Base-by-base conservation (phyloP, 2,797 vertebrate species). In the Manis javanica region DNA sequence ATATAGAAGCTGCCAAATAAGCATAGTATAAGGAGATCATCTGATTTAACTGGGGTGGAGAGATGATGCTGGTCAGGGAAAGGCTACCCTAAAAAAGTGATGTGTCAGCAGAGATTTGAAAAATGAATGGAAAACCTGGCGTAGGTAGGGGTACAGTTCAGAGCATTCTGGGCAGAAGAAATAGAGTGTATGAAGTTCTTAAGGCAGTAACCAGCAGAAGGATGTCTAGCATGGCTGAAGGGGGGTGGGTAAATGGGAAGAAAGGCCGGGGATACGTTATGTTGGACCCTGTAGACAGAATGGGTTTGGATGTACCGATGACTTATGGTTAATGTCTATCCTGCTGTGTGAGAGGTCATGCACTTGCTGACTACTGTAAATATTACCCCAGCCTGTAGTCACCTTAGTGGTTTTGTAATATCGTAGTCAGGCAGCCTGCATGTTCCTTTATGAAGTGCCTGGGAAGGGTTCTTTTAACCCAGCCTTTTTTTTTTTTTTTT, bases 401-500 rank as follows among this genome's bases (percentile, higher is more conserved):
- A 11, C 5, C 1, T 19, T 63, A 37, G 21, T 57, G 29, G 16
- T 7, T 87, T 75, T 61, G 5, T 42, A 26, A 19, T 29, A 39
- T 0, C 7, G 23, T 29, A 61, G 29, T 26, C 26, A 3, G 31
- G 19, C 7, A 49, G 53, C 31, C 71, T 63, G 71, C 37, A 37
- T 34, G 37, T 24, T 78, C 61, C 81, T 71, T 21, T 49, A 6
- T 39, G 49, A n/a, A 55, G 55, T 92, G 19, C 6, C 7, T 26
- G 55, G 68, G 19, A 13, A 57, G n/a, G 3, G 1, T 75, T 82
- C 77, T 85, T 93, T 75, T 61, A 59, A 63, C 16, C 26, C 9
- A 29, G 19, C 4, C 39, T 94, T 90, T 82, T 78, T 85, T 93
- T 75, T 61, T 75, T 61, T 85, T 93, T 75, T 61, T 85, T 93